Conservation (phyloP, 2,797 vertebrate species). For the Uromys caudimaculatus region DNA sequence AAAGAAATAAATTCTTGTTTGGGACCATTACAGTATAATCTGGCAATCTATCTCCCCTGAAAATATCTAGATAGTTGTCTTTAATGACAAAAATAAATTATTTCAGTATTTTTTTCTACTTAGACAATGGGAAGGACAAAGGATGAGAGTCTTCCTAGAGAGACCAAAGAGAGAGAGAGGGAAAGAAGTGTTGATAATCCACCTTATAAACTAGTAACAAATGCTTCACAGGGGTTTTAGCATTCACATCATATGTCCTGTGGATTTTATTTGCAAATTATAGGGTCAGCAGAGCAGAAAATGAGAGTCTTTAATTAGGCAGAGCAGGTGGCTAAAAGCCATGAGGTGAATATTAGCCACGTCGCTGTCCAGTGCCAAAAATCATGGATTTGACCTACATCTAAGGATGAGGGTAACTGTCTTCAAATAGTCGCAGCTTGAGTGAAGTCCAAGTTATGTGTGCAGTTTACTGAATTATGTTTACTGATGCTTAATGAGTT, state of each 20-base stretch:
- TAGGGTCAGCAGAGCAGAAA: slow-evolving; percentile 81
- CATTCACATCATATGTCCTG: slow-evolving; percentile 59
- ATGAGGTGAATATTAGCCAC: slow-evolving; percentile 8
- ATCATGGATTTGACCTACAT: slow-evolving; percentile 80
- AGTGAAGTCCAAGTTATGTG: slow-evolving; percentile 78
- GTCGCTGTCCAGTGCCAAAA: slow-evolving; percentile 32
- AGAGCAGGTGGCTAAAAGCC: slow-evolving; percentile 83
- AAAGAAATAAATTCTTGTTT: neutral
- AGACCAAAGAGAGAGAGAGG: neutral
- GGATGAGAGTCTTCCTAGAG: neutral
- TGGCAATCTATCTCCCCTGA: neutral
- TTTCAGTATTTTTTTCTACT: neutral
- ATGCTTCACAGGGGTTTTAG: slow-evolving; percentile 51
- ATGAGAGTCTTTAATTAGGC: slow-evolving; percentile 82
- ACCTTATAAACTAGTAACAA: neutral
- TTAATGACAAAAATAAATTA: neutral
- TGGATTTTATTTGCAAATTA: slow-evolving; percentile 67
- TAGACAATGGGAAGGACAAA: neutral
- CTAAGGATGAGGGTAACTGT: slow-evolving; percentile 81
- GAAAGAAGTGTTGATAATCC: neutral
- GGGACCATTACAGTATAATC: neutral
- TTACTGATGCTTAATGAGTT: slow-evolving; percentile 83
- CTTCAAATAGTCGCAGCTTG: slow-evolving; percentile 83
- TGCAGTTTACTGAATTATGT: slow-evolving; percentile 83
- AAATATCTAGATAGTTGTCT: neutral